phyloP scores from a whole-genome alignment of 2,797 vertebrate species.

The Phyllotis vaccarum region DNA sequence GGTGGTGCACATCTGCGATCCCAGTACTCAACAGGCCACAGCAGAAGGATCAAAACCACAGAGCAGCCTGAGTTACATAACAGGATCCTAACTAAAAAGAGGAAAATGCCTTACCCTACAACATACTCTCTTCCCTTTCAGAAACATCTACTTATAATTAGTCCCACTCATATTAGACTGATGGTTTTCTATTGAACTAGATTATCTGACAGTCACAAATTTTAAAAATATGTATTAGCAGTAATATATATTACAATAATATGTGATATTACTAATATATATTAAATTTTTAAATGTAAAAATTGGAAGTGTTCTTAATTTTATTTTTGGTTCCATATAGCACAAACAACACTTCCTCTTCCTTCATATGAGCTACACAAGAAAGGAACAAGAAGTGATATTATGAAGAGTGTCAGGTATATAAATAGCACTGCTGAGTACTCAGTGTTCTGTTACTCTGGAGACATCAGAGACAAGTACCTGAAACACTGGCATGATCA shows the following conservation, averaged over 20 bases:
- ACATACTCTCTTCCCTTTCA: conserved; percentile 13
- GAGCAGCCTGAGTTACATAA: background rate
- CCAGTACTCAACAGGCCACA: background rate
- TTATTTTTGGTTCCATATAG: conserved; percentile 27
- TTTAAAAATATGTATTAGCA: background rate
- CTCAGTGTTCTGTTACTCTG: conserved; percentile 60
- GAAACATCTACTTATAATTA: conserved; percentile 54
- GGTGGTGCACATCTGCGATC: background rate
- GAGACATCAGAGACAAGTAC: conserved; percentile 67
- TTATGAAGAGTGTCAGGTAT: conserved; percentile 74
- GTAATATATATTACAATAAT: too few relatives aligned
- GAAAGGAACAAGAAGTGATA: conserved; percentile 68
- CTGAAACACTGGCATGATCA: conserved; percentile 66
- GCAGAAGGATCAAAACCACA: background rate
- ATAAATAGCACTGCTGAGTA: conserved; percentile 83
- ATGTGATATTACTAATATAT: background rate
- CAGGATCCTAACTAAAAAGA: background rate
- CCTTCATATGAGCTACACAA: conserved; percentile 61
- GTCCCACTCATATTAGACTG: background rate
- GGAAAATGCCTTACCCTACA: conserved; percentile 1
- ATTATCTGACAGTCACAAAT: conserved; percentile 52
- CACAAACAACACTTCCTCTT: conserved; percentile 66
- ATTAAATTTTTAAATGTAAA: conserved; percentile 51
- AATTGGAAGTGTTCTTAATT: conserved; percentile 29
- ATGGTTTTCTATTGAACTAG: conserved; percentile 58